These are phyloP conservation scores for Dolichomitus sp. DNA, from an alignment of 2,888 invertebrate genomes.

Conservation along the genomic window DNA sequence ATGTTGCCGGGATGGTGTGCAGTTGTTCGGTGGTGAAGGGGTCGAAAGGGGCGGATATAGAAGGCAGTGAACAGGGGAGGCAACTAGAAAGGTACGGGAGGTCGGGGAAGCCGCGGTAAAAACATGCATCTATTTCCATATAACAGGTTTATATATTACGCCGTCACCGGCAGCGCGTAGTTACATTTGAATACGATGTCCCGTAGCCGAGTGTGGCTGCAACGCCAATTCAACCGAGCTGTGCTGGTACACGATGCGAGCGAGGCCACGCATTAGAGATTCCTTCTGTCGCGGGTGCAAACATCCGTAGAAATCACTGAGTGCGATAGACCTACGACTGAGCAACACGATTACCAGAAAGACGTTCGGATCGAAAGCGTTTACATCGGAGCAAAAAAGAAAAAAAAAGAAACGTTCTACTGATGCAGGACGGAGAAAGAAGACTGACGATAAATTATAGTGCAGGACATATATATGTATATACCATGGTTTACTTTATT, in stretches of 20 bases:
- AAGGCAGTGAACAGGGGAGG: conserved; percentile 60
- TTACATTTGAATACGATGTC: conserved; percentile 85
- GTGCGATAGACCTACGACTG: conserved; percentile 25
- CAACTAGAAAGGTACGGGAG: conserved; percentile 55
- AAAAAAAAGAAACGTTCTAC: background rate
- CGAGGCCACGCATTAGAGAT: conserved; percentile 59
- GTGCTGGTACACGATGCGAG: conserved; percentile 29
- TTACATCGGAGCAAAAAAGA: background rate
- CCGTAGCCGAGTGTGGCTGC: conserved; percentile 44
- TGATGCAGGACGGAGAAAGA: background rate
- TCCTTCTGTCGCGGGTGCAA: conserved; percentile 17
- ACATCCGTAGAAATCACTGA: conserved; percentile 45
- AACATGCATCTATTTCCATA: conserved; percentile 86
- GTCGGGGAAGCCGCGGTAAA: conserved; percentile 81
- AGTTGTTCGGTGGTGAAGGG: conserved; percentile 51
- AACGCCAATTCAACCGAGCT: conserved; percentile 36
- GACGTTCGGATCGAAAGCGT: background rate
- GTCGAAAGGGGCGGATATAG: conserved; percentile 51
- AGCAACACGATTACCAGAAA: conserved; percentile 1
- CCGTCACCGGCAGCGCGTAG: conserved; percentile 84
- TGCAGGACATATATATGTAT: background rate
- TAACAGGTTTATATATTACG: conserved; percentile 85
- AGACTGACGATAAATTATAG: background rate
- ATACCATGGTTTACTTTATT: too few relatives aligned
- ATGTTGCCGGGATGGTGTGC: conserved; percentile 37